A percentile compares a stretch with the other conserved stretches of the same genome.
phyloP scores from a whole-genome alignment of 2,888 invertebrate genomes.

The Neuroscelio doddi region DNA sequence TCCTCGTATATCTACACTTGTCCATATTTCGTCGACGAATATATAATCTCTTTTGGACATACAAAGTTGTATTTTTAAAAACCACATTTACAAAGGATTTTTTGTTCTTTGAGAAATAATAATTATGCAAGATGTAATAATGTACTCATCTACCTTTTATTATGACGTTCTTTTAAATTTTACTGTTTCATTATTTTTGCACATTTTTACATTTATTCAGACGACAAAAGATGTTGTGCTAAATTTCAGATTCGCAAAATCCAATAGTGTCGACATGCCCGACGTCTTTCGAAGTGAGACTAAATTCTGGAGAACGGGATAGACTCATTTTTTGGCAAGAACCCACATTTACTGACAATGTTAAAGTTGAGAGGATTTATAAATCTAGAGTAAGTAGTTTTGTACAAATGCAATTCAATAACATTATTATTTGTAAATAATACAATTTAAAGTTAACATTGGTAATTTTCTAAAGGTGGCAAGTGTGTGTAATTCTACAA shows the following conservation, averaged over 20 bases:
- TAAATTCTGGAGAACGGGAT: conserved; percentile 74
- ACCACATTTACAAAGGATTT: conserved; percentile 16
- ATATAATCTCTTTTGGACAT: conserved; percentile 14
- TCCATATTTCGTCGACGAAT: conserved; percentile 19
- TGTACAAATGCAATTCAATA: neutral
- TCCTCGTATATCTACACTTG: conserved; percentile 17
- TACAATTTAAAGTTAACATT: too few relatives aligned
- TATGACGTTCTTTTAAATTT: too few relatives aligned
- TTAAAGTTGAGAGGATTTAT: conserved; percentile 74
- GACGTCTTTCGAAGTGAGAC: conserved; percentile 75
- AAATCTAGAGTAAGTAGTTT: conserved; percentile 75
- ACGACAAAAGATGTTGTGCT: neutral
- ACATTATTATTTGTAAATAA: too few relatives aligned
- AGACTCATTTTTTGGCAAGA: conserved; percentile 79
- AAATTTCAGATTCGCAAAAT: conserved; percentile 73
- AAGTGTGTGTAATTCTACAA: too few relatives aligned
- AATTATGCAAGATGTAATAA: too few relatives aligned
- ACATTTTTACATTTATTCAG: neutral
- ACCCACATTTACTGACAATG: conserved; percentile 77
- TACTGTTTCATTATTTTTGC: neutral
- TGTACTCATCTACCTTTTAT: too few relatives aligned
- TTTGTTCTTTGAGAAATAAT: conserved; percentile 3
- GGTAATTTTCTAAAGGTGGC: too few relatives aligned
- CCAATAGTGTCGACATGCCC: conserved; percentile 77
- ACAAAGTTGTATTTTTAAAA: conserved; percentile 10